These are phyloP conservation scores for Pachymerium ferrugineum DNA, from an alignment of 2,888 invertebrate genomes.

Conservation along the genomic window DNA sequence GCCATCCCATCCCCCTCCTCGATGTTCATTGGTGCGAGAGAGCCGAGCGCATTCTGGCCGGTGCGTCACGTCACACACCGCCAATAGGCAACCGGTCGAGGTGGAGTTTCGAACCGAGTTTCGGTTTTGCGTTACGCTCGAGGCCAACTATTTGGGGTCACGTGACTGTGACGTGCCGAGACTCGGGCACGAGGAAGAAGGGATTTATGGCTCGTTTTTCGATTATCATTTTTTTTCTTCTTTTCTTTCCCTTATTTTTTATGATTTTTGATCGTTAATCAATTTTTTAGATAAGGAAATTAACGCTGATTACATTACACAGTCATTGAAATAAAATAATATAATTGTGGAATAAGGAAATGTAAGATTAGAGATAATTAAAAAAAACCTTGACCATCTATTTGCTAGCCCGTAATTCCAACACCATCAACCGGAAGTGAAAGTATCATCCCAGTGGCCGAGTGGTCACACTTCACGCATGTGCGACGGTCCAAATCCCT, in stretches of 20 bases:
- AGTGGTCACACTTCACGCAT: slow-evolving; percentile 17
- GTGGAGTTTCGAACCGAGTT: not conserved
- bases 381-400: not conserved
- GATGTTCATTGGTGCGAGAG: not conserved
- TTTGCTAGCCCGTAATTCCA: not conserved
- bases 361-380: not conserved
- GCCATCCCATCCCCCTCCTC: not conserved
- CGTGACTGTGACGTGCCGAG: not conserved
- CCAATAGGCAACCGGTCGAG: not conserved
- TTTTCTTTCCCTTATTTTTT: too few relatives aligned
- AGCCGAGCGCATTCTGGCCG: not conserved
- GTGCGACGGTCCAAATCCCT: not conserved
- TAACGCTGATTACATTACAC: too few relatives aligned
- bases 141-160: not conserved
- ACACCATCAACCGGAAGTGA: slow-evolving; percentile 8
- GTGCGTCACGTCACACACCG: not conserved
- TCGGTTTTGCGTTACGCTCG: not conserved
- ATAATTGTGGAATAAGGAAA: too few relatives aligned
- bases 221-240: not conserved
- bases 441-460: slow-evolving; percentile 17
- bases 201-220: not conserved
- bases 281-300: too few relatives aligned
- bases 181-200: not conserved
- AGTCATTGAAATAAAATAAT: too few relatives aligned
- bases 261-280: too few relatives aligned